Evolutionary conservation across 2,113 vertebrate genomes (phyloP).

Genomic region (Daphoenositta chrysoptera): DNA sequence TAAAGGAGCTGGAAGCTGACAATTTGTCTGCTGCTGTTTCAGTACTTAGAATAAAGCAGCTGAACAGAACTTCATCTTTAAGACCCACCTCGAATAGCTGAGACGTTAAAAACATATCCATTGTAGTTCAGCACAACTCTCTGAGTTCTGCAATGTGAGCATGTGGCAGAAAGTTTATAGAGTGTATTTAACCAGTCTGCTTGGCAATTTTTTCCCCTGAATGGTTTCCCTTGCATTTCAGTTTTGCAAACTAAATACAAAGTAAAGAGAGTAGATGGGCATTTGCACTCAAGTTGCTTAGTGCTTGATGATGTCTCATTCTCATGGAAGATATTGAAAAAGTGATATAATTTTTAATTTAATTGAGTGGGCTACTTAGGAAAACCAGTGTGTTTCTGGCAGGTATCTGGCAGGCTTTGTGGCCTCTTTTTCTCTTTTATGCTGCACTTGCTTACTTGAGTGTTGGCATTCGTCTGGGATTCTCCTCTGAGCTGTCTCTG

Average conservation of each 20-base stretch:
- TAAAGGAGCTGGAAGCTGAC: neutral
- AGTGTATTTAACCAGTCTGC: neutral
- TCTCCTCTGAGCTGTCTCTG: neutral
- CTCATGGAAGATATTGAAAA: neutral
- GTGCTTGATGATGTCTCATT: neutral
- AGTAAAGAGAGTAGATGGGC: neutral
- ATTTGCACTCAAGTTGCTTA: neutral
- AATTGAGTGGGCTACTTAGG: neutral
- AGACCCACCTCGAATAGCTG: rapidly evolving
- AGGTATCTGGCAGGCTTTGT: neutral
- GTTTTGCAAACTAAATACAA: neutral
- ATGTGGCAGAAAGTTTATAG: neutral
- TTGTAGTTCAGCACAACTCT: neutral
- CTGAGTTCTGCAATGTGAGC: neutral
- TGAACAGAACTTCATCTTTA: neutral
- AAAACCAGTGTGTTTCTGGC: neutral
- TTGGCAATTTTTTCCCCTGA: neutral
- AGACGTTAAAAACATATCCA: neutral
- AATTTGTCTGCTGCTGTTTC: neutral
- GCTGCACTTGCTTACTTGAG: neutral
- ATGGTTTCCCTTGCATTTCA: neutral
- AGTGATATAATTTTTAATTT: neutral
- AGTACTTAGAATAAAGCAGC: neutral
- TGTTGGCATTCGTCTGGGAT: neutral
- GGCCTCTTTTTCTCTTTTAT: neutral